Conservation (phyloP, 2,888 invertebrate genomes). For the Apotomis betuletana region DNA sequence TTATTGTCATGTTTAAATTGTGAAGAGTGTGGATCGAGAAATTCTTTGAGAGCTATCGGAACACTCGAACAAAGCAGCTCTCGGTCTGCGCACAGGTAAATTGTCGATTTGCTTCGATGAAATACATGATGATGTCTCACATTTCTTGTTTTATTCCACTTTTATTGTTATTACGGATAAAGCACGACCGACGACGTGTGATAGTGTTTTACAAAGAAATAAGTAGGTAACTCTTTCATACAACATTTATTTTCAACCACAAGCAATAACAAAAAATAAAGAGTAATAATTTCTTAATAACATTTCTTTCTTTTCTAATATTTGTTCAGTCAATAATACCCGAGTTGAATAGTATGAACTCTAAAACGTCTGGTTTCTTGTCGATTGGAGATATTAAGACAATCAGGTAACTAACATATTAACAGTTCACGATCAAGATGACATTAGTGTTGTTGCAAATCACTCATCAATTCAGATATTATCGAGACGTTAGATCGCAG, state of each 20-base stretch:
- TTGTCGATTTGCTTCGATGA: slow-evolving; percentile 30
- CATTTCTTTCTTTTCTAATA: not conserved
- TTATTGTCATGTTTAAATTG: slow-evolving; percentile 8
- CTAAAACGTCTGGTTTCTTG: too few species aligned
- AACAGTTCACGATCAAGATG: too few species aligned
- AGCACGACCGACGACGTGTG: too few species aligned
- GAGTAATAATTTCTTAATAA: too few species aligned
- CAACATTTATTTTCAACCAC: not conserved
- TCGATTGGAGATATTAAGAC: too few species aligned
- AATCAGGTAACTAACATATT: too few species aligned
- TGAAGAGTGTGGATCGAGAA: slow-evolving; percentile 6
- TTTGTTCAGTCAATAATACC: not conserved
- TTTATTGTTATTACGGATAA: not conserved
- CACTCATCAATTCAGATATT: too few species aligned
- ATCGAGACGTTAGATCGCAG: too few species aligned
- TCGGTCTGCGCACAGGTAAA: slow-evolving; percentile 7
- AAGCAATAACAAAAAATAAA: not conserved
- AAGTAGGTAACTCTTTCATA: not conserved
- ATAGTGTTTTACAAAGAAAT: too few species aligned
- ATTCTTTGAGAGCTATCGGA: not conserved
- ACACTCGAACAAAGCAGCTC: not conserved
- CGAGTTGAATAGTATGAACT: too few species aligned
- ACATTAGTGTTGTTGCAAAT: too few species aligned
- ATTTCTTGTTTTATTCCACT: slow-evolving; percentile 18
- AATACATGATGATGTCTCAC: slow-evolving; percentile 30